These are phyloP conservation scores for Thalassoma bifasciatum DNA, from an alignment of 2,113 vertebrate genomes.

Conservation along the genomic window DNA sequence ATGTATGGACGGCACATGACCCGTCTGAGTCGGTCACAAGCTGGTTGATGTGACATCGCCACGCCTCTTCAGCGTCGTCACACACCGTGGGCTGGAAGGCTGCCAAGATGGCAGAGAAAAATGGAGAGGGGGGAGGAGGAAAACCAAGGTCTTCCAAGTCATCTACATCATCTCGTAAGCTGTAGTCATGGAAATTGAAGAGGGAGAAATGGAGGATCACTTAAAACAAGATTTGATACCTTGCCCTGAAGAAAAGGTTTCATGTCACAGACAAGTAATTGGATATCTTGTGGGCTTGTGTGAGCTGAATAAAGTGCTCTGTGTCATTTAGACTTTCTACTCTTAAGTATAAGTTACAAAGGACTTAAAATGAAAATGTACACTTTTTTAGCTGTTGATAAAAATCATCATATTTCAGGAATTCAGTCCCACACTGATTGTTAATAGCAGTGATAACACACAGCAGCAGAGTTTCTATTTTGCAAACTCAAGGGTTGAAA, in stretches of 20 bases:
- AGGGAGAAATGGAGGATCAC: slow-evolving; percentile 26
- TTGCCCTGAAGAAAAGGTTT: background rate
- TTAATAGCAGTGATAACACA: too few relatives aligned
- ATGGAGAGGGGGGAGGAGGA: slow-evolving; percentile 95
- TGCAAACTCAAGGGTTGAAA: too few relatives aligned
- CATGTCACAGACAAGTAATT: slow-evolving; percentile 2
- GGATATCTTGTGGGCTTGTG: background rate
- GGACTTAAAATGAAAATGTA: background rate
- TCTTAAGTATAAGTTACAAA: background rate
- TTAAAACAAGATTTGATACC: slow-evolving; percentile 22
- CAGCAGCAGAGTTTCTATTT: too few relatives aligned
- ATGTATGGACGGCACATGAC: slow-evolving; percentile 97
- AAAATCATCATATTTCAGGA: too few relatives aligned
- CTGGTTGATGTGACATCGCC: slow-evolving; percentile 96
- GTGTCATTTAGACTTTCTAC: background rate
- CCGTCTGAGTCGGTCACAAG: slow-evolving; percentile 95
- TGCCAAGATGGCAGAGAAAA: slow-evolving; percentile 98
- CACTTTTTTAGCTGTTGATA: too few relatives aligned
- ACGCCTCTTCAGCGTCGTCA: slow-evolving; percentile 91
- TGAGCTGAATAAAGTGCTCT: background rate
- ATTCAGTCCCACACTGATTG: too few relatives aligned
- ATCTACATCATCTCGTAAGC: slow-evolving; percentile 90
- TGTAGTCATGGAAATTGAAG: slow-evolving; percentile 65
- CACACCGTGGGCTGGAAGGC: slow-evolving; percentile 95
- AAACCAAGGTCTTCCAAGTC: slow-evolving; percentile 84